phyloP scores from a whole-genome alignment of 2,797 vertebrate species.

The Myoxocephalus aenaeus region DNA sequence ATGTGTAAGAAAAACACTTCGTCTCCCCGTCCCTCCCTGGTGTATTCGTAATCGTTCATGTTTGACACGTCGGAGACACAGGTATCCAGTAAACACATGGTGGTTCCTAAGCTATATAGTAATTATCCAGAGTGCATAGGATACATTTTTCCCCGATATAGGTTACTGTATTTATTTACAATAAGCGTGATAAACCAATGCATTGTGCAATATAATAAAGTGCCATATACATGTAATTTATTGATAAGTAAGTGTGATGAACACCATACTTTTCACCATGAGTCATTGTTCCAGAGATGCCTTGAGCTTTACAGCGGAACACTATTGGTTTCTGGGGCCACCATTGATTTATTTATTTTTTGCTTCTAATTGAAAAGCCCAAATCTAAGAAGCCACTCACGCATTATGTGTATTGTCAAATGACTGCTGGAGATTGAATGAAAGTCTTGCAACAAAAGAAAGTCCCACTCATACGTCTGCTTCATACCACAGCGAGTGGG shows the following conservation, averaged over 20 bases:
- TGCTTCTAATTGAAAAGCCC: neutral
- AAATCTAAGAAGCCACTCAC: neutral
- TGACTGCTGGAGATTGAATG: neutral
- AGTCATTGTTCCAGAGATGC: neutral
- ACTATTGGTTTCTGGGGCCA: neutral
- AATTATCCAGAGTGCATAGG: too few species aligned
- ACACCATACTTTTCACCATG: neutral
- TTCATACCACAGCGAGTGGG: neutral
- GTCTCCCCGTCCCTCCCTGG: too few species aligned
- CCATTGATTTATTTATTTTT: neutral
- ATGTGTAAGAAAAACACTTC: too few species aligned
- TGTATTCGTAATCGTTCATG: too few species aligned
- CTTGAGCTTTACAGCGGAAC: neutral
- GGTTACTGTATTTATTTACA: too few species aligned
- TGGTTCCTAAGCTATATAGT: too few species aligned
- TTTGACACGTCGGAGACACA: too few species aligned
- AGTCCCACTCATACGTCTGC: slow-evolving; percentile 8
- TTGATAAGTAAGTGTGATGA: neutral
- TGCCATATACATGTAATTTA: too few species aligned
- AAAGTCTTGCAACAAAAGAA: neutral
- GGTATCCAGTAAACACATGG: too few species aligned
- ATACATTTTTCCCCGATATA: too few species aligned
- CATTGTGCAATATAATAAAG: too few species aligned
- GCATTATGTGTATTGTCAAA: neutral
- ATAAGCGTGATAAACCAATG: too few species aligned